Evolutionary conservation across 2,113 vertebrate genomes (phyloP).

Genomic region (Cisticola juncidis): DNA sequence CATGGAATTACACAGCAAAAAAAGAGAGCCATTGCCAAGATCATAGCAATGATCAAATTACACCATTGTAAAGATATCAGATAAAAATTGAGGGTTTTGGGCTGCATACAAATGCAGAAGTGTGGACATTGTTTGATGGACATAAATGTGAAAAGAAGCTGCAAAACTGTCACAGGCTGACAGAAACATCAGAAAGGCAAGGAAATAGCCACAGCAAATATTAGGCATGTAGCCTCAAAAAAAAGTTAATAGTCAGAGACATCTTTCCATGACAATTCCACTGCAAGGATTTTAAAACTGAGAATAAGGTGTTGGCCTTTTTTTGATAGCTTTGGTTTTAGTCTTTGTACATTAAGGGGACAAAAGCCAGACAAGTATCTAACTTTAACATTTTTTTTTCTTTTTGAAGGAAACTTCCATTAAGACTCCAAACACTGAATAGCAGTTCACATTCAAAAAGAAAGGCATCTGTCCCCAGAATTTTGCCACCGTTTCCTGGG

Average conservation of each 20-base stretch:
- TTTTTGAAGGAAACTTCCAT: neutral
- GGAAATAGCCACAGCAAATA: neutral
- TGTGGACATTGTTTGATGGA: neutral
- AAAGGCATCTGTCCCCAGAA: neutral
- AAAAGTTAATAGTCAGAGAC: neutral
- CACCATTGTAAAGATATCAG: neutral
- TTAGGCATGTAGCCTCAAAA: neutral
- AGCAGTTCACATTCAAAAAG: neutral
- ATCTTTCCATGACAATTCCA: neutral
- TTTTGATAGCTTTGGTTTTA: neutral
- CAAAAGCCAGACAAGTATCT: neutral
- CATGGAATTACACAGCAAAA: neutral
- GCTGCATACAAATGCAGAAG: neutral
- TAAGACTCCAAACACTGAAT: neutral
- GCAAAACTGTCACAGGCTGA: neutral
- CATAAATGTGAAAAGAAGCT: neutral
- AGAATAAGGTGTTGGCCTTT: neutral
- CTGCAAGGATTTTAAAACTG: neutral
- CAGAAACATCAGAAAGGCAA: neutral
- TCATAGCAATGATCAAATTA: neutral
- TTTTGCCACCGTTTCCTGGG: accelerated
- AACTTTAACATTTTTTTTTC: neutral
- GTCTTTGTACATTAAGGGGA: neutral
- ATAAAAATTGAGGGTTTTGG: neutral
- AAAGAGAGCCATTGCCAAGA: neutral